phyloP scores from a whole-genome alignment of 2,888 invertebrate genomes.

The Hemaris fuciformis region DNA sequence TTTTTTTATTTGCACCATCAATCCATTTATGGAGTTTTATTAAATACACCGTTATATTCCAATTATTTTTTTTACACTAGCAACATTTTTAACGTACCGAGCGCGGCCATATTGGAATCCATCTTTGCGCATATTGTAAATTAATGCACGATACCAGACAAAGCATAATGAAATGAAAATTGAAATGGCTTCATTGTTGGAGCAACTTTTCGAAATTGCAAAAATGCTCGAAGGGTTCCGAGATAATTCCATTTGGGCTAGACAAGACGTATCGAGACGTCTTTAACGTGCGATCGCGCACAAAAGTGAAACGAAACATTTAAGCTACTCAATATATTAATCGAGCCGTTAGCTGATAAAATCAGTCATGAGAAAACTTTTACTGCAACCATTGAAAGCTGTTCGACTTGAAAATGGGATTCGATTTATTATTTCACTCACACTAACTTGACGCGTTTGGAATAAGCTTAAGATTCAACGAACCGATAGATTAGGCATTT shows the following conservation, averaged over 20 bases:
- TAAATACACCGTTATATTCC: slow-evolving; percentile 1
- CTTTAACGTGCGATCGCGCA: background rate
- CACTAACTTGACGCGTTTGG: slow-evolving; percentile 13
- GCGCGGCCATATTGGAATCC: background rate
- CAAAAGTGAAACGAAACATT: background rate
- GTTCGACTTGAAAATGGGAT: slow-evolving; percentile 14
- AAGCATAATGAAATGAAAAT: slow-evolving; percentile 2
- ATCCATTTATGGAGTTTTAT: slow-evolving; percentile 8
- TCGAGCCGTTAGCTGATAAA: background rate
- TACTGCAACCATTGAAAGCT: slow-evolving; percentile 7
- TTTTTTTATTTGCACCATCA: slow-evolving; percentile 11
- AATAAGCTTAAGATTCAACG: slow-evolving; percentile 15
- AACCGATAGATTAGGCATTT: slow-evolving; percentile 14
- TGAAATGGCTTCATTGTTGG: slow-evolving; percentile 1
- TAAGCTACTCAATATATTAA: background rate
- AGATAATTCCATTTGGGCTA: background rate
- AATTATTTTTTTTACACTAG: background rate
- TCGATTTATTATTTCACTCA: slow-evolving; percentile 15
- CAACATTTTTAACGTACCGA: background rate
- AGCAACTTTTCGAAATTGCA: background rate
- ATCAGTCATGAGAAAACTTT: background rate
- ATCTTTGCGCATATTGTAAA: background rate
- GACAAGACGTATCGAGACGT: background rate
- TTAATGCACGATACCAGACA: background rate
- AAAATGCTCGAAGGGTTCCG: background rate